A percentile compares a stretch with the other conserved stretches of the same genome.
These are phyloP conservation scores for Morus bassanus DNA, from an alignment of 2,797 vertebrate species.

Conservation along the genomic window DNA sequence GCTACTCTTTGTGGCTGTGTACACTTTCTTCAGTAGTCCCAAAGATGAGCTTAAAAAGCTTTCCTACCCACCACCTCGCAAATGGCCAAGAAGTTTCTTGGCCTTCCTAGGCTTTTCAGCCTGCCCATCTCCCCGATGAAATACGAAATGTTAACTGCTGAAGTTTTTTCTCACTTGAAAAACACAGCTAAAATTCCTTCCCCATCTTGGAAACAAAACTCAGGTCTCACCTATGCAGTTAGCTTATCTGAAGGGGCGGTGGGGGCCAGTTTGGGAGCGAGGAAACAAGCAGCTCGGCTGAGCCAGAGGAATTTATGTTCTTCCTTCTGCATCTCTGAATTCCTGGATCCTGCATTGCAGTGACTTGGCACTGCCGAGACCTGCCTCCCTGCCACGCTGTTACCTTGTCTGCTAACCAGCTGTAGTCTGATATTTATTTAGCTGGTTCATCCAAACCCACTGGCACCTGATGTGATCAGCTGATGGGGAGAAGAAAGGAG, in stretches of 20 bases:
- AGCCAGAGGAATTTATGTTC: not conserved
- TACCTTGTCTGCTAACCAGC: not conserved
- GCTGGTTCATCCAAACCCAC: not conserved
- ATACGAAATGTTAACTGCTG: not conserved
- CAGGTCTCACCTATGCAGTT: not conserved
- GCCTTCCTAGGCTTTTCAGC: not conserved
- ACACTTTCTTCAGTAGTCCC: not conserved
- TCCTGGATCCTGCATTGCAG: slow-evolving; percentile 45
- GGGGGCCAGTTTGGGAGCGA: not conserved
- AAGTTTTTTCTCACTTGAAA: not conserved
- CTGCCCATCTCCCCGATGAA: not conserved
- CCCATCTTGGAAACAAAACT: not conserved
- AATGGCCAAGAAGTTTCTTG: not conserved
- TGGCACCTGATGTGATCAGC: not conserved
- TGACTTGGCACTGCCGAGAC: not conserved
- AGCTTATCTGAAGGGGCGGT: not conserved
- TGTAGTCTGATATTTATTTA: not conserved
- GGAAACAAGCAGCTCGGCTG: not conserved
- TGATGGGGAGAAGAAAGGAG: not conserved
- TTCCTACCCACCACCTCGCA: not conserved
- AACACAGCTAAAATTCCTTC: not conserved
- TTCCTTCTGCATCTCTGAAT: not conserved
- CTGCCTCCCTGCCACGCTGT: not conserved
- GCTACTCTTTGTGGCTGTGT: not conserved
- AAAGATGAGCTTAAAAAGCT: not conserved